Percentiles rank a stretch among this genome's conserved stretches.
Evolutionary conservation across 2,797 vertebrate genomes (phyloP).

Genomic region (Galago senegalensis): DNA sequence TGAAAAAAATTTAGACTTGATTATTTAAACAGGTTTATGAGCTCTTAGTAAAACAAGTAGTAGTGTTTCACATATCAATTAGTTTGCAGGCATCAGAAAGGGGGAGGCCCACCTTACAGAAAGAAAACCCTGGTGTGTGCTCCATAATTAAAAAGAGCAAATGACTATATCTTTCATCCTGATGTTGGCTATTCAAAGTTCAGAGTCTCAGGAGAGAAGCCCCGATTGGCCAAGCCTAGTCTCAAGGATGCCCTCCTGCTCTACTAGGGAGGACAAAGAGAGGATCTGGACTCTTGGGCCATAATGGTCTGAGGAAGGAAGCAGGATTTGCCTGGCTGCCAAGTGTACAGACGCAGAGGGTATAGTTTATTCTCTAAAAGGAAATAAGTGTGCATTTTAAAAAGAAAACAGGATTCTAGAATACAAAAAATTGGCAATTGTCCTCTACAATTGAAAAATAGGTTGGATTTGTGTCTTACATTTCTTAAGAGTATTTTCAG

Average conservation of each 20-base stretch:
- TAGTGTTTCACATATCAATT: not conserved
- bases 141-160: conserved; percentile 22
- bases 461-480: conserved; percentile 24
- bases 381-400: conserved; percentile 64
- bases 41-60: not conserved
- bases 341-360: conserved; percentile 21
- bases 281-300: not conserved
- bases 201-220: not conserved
- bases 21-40: not conserved
- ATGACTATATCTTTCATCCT: not conserved
- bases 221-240: not conserved
- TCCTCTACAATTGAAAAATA: conserved; percentile 57
- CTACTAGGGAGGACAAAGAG: not conserved
- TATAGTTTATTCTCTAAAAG: conserved; percentile 61
- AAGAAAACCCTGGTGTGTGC: not conserved
- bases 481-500: conserved; percentile 35
- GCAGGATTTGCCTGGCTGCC: conserved; percentile 34
- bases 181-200: conserved; percentile 3
- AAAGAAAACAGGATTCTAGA: conserved; percentile 65
- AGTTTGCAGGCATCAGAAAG: conserved; percentile 1
- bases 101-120: not conserved
- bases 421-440: conserved; percentile 40
- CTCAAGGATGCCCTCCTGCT: not conserved
- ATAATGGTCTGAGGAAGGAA: conserved; percentile 35
- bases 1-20: not conserved